Base-by-base conservation (phyloP, 1,140 invertebrate genomes). In the Aphidius gifuensis region DNA sequence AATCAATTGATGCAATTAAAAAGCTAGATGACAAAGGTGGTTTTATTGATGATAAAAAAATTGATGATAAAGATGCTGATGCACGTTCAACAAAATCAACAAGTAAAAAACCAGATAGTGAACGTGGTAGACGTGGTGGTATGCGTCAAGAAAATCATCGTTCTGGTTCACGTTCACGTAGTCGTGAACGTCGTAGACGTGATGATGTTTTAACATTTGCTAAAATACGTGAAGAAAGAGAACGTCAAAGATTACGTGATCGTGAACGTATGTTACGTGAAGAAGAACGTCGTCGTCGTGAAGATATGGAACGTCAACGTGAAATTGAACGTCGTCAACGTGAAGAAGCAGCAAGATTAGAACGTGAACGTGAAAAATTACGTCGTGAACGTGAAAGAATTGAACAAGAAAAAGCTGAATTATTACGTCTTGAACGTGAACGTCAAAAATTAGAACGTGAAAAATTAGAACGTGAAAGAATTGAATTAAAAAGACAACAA, bases 391-490 rank as follows among this genome's bases (percentile, higher is more conserved):
- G 89, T 32, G 90, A 92, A 70, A 84, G 85, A 50, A 84, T 92
- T 23, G 90, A 92, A 71, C 83, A 89, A 16, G 92, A 94, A 71
- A 90, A 90, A 71, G 88, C 89, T 43, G 92, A 95, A 73, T 75
- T 93, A 9, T 74, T 93, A 55, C 85, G 89, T 51, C 73, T 94
- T 55, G 92, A 95, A 75, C 83, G 91, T 5, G 92, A 94, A 73
- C 82, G 90, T 44, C 90, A 93, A 72, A 86, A 88, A 62, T 70
- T 92, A 49, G 92, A 94, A 76, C 80, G 92, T 16, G 92, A 94
- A 68, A 90, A 91, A 72, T 79, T 95, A 32, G 92, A 93, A 71
- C 80, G 90, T 54, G 92, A 94, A 69, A 86, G 90, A 68, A 83
- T 93, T 65, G 92, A 95, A 71, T 73, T 93, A 46, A 90, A 92